Conservation (phyloP, 2,113 vertebrate genomes). For the Xyliphius kryptos region DNA sequence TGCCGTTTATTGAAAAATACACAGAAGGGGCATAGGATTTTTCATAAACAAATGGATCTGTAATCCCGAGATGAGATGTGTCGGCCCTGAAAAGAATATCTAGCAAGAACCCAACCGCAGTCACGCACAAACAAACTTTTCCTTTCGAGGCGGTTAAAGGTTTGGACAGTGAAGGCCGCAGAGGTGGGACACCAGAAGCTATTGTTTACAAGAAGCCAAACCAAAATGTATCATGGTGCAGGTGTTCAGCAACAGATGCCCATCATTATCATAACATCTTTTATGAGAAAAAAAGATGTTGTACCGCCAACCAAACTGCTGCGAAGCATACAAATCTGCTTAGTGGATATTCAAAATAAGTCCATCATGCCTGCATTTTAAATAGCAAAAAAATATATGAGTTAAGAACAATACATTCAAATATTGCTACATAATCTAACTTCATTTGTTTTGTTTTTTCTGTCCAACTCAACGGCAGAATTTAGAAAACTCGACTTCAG, state of each 20-base stretch:
- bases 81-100: conserved; percentile 43
- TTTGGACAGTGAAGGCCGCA: conserved; percentile 12
- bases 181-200: conserved; percentile 42
- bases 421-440: too few species aligned
- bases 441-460: too few species aligned
- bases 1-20: conserved; percentile 58
- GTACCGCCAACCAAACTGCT: conserved; percentile 18
- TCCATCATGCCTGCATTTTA: too few species aligned
- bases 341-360: conserved; percentile 12
- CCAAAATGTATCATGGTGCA: conserved; percentile 38
- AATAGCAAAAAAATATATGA: too few species aligned
- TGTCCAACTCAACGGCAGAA: too few species aligned
- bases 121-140: conserved; percentile 56
- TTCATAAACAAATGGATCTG: conserved; percentile 68
- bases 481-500: too few species aligned
- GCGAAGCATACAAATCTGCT: conserved; percentile 8
- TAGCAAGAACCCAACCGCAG: conserved; percentile 28
- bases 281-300: conserved; percentile 15
- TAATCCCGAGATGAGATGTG: conserved; percentile 35
- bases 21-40: conserved; percentile 51
- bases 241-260: conserved; percentile 35
- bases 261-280: conserved; percentile 37
- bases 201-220: conserved; percentile 33
- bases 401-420: too few species aligned
- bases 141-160: conserved; percentile 27